Base-by-base conservation (phyloP, 2,888 invertebrate genomes). In the Amaurobius ferox region DNA sequence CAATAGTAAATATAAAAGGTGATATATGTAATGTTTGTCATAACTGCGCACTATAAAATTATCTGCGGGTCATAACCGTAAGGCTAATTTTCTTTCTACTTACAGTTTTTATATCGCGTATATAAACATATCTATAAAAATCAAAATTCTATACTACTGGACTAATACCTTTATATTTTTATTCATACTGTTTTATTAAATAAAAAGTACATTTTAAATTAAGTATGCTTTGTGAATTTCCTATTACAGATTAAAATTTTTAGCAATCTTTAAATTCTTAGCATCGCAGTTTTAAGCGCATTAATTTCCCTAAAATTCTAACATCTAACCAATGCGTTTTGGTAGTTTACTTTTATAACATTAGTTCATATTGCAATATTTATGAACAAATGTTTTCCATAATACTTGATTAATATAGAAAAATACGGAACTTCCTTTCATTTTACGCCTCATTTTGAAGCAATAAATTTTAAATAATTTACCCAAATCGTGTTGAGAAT, bases 31-130 rank as follows among this genome's bases (percentile, higher is more conserved):
- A 6, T 13, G 7, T 61, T 26, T 26, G 26, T 28, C 16, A 2
- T 2, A 16, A 44, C 13, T 44, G 6, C 44, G 44, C n/a, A 44
- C 44, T 16, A 44, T 44, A 44, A 44, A 44, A 44, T 44, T 44
- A 44, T 9, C 35, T 35, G 23, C 7, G 6, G 23, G 7, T 48
- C n/a, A 48, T 16, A 48, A 48, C 26, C 61, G 16, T 19, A 76
- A 44, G 19, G 5, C 79, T 61, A 61, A 61, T 9, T 71, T 35
- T 44, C 79, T 71, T 68, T 35, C 44, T 62, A 79, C 79, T 79
- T 70, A 48, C 79, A 70, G 40, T 64, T 40, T 76, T 79, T 40
- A 68, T 28, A 11, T 35, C 35, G 9, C 35, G 9, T 35, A n/a
- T n/a, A n/a, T 35, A 35, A 35, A 35, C 35, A 9, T 35, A 35